Percentiles rank a stretch among this genome's conserved stretches.
Evolutionary conservation across 2,113 vertebrate species (phyloP).

Genomic region (Sceloporus undulatus): DNA sequence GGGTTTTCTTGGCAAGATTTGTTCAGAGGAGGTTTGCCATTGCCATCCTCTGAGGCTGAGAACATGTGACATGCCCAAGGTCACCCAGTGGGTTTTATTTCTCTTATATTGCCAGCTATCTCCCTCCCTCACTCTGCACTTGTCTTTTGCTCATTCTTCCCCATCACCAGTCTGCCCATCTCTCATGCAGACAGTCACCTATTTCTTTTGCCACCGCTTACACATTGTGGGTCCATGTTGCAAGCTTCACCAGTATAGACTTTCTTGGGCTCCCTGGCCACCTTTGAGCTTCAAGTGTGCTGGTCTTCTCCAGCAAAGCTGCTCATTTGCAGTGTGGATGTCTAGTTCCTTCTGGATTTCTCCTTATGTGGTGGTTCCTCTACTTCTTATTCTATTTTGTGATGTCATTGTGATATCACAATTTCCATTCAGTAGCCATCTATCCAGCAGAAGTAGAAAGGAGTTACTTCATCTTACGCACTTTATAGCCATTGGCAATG

Average conservation of each 20-base stretch:
- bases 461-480: neutral
- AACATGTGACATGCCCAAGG: no score
- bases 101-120: neutral
- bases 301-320: neutral
- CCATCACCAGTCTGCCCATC: neutral
- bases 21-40: no score
- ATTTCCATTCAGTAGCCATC: neutral
- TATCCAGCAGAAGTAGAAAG: neutral
- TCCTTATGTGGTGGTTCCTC: neutral
- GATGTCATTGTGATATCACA: conserved; percentile 10
- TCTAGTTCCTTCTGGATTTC: neutral
- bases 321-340: neutral
- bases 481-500: neutral
- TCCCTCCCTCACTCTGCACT: neutral
- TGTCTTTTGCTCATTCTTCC: neutral
- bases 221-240: no score
- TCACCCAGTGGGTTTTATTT: neutral
- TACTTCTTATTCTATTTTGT: neutral
- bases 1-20: no score
- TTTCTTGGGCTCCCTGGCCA: neutral
- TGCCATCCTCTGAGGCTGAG: no score
- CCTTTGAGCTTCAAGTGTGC: neutral
- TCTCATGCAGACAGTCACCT: neutral
- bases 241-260: neutral
- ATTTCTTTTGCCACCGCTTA: neutral